Evolutionary conservation across 2,113 vertebrate species (phyloP).

Genomic region (Catharus bicknelli): DNA sequence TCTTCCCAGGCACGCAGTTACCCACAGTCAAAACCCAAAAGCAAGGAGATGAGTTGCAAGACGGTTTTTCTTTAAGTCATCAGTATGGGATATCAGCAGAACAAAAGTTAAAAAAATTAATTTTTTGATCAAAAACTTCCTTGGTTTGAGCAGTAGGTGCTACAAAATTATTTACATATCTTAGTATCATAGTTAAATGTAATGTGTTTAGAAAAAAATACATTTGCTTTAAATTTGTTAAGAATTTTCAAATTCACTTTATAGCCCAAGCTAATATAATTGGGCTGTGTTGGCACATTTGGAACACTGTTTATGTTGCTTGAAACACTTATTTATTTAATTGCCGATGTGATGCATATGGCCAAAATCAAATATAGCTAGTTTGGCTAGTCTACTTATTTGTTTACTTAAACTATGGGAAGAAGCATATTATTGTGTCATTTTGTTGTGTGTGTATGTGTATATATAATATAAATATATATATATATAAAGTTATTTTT

Average conservation of each 20-base stretch:
- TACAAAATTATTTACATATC: slow-evolving; percentile 99
- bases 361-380: slow-evolving; percentile 99
- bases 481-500: slow-evolving; percentile 99
- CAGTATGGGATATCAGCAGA: slow-evolving; percentile 95
- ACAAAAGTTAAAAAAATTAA: slow-evolving; percentile 86
- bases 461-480: slow-evolving; percentile 94
- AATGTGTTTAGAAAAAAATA: slow-evolving; percentile 93
- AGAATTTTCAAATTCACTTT: slow-evolving; percentile 85
- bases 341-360: slow-evolving; percentile 98
- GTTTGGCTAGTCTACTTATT: slow-evolving; percentile 99
- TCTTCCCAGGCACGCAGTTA: slow-evolving; percentile 94
- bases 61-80: slow-evolving; percentile 96
- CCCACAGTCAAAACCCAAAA: slow-evolving; percentile 99
- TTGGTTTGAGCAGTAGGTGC: slow-evolving; percentile 99
- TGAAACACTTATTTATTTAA: slow-evolving; percentile 92
- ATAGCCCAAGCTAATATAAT: slow-evolving; percentile 84
- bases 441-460: slow-evolving; percentile 98
- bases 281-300: slow-evolving; percentile 87
- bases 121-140: slow-evolving; percentile 93
- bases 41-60: slow-evolving; percentile 98
- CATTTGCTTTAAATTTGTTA: slow-evolving; percentile 97
- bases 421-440: slow-evolving; percentile 99
- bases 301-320: slow-evolving; percentile 94
- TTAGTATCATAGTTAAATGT: slow-evolving; percentile 99
- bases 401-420: slow-evolving; percentile 97